Evolutionary conservation across 2,888 invertebrate species (phyloP).

Genomic region (Nomada ferruginata): DNA sequence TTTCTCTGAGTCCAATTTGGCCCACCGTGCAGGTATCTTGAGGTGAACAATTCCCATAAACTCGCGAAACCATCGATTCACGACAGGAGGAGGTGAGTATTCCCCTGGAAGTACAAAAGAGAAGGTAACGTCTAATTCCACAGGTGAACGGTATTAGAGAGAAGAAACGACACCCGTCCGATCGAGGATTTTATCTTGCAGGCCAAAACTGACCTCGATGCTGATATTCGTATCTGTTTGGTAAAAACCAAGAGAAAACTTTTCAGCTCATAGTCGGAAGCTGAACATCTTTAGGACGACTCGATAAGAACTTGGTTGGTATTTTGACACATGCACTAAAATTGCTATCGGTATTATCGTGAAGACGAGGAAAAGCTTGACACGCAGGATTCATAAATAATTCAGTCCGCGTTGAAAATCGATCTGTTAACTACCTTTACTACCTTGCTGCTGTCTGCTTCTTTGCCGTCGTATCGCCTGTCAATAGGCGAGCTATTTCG

Average conservation of each 20-base stretch:
- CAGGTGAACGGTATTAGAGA: background rate
- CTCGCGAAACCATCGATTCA: conserved; percentile 24
- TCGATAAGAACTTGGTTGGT: conserved; percentile 29
- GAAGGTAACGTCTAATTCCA: background rate
- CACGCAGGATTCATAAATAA: conserved; percentile 14
- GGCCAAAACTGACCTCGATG: conserved; percentile 38
- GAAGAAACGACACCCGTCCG: conserved; percentile 5
- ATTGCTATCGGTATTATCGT: conserved; percentile 4
- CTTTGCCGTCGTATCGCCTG: background rate
- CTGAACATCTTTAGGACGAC: conserved; percentile 20
- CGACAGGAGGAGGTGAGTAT: background rate
- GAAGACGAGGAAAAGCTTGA: background rate
- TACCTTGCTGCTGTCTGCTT: background rate
- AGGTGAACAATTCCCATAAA: conserved; percentile 38
- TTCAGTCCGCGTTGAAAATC: conserved; percentile 18
- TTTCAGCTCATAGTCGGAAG: conserved; percentile 15
- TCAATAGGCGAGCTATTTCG: background rate
- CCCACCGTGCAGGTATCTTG: conserved; percentile 3
- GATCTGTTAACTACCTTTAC: conserved; percentile 2
- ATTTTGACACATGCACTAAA: background rate
- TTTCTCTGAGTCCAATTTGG: conserved; percentile 4
- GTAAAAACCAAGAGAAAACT: background rate
- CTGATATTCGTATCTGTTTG: conserved; percentile 12
- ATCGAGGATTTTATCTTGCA: conserved; percentile 18
- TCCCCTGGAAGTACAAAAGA: background rate